Evolutionary conservation across 2,888 invertebrate genomes (phyloP), one percentile per base, ranked within the genome.

Genomic region (Drosophila niveifrons): DNA sequence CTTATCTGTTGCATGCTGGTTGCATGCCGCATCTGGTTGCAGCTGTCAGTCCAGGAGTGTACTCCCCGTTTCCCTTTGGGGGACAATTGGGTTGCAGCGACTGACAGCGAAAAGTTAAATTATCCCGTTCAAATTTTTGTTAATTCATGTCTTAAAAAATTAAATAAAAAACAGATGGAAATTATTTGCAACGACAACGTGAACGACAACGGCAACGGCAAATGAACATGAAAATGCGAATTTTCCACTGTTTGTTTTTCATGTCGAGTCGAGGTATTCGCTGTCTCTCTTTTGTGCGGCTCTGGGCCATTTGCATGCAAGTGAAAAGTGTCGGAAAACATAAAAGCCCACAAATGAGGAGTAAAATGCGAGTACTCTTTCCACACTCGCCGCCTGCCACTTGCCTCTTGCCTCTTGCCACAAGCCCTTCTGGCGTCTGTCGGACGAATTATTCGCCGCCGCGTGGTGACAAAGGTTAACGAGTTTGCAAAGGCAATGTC

Each of bases 281-380:
- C 62, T 44, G 51, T 57, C 57, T 70, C 64, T 67, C 50, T 62
- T 64, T 36, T 36, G 36, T 50, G 31, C 55, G 62, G 69, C 75
- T 44, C 39, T 31, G 52, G 66, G 41, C 55, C 34, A 29, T 15
- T 64, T 17, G 65, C 62, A 28, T 50, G 53, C 77, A 57, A 85
- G 88, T 76, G 86, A 85, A 82, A 86, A 80, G 66, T 80, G 83
- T 74, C 82, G 82, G 82, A 55, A 83, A 76, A 86, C 75, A 80
- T 83, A 44, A 82, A 86, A 86, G 86, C 53, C 47, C 47, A 43
- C 50, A 72, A 78, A 72, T 80, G 75, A 63, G 70, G 65, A 74
- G 78, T 61, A 74, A 78, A 74, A 62, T 67, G 78, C 74, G 75
- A 67, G n/a, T 63, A 53, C 46, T 36, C 36, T n/a, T 36, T 36